Base-by-base conservation (phyloP, 2,888 invertebrate species). In the Acanthoscelides obtectus region DNA sequence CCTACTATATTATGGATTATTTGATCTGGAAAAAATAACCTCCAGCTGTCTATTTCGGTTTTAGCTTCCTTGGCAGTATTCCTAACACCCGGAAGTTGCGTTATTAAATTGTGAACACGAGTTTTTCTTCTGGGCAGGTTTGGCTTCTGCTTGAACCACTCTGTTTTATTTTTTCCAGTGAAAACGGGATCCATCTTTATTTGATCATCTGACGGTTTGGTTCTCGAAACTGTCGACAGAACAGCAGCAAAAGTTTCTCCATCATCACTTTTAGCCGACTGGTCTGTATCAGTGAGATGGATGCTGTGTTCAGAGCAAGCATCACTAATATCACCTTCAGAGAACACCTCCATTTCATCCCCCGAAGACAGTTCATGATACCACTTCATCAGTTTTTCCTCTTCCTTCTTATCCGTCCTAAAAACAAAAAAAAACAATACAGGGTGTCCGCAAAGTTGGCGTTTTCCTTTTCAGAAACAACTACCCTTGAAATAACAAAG, bases 41-140 rank as follows among this genome's bases (percentile, higher is more conserved):
- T 27, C 27, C 45, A 27, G 68, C 68, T 27, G 45, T 68, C 68
- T 20, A 19, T n/a, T 27, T 27, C 45, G 19, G 45, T 27, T 12
- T 12, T 68, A 20, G 65, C 69, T 64, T 69, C 21, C 64, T 69
- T 69, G 64, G 69, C 69, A 65, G 21, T 65, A n/a, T 69, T 19
- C 19, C 65, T 64, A 20, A 64, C 65, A 20, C 65, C 65, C n/a
- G 69, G 69, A 5, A 69, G 21, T 25, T 69, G 63, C 6, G 65
- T 69, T 69, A 68, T 68, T 4, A 27, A 2, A 68, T 25, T 25
- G 17, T 12, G n/a, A 2, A 27, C 12, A 4, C 4, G 8, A 20
- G 64, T 21, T 64, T 65, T 65, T 20, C 3, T 6, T 64, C 21
- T 64, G 3, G 64, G 63, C 22, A 12, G 20, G 64, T 69, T 8